A percentile compares a stretch with the other conserved stretches of the same genome.
Evolutionary conservation across 2,113 vertebrate species (phyloP).

Genomic region (Hippocampus barbouri): DNA sequence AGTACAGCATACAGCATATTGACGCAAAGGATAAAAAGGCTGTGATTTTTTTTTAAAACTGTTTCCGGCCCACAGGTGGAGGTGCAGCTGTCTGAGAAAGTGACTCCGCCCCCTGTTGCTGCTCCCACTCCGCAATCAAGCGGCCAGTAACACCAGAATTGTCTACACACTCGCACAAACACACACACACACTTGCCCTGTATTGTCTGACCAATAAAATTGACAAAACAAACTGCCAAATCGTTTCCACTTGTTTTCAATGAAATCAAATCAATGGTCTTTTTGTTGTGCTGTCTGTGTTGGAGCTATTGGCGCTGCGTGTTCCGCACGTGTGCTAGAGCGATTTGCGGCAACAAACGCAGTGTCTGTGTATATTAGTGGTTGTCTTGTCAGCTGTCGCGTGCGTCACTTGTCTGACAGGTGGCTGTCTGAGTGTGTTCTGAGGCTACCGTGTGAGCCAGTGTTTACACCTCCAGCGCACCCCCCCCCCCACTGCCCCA

Average conservation of each 20-base stretch:
- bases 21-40: background rate
- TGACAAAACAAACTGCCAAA: slow-evolving; percentile 8
- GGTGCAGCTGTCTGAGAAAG: slow-evolving; percentile 11
- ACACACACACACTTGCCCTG: slow-evolving; percentile 18
- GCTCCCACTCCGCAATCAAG: slow-evolving; percentile 10
- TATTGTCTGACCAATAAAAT: slow-evolving; percentile 52
- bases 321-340: slow-evolving; percentile 43
- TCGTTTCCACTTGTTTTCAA: background rate
- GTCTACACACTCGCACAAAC: slow-evolving; percentile 12
- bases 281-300: slow-evolving; percentile 22
- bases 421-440: slow-evolving; percentile 41
- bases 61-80: slow-evolving; percentile 54
- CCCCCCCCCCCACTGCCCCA: no score
- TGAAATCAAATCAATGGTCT: background rate
- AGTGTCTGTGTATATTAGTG: slow-evolving; percentile 37
- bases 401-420: slow-evolving; percentile 59
- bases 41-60: background rate
- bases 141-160: slow-evolving; percentile 37
- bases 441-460: slow-evolving; percentile 18
- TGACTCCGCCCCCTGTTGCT: slow-evolving; percentile 20
- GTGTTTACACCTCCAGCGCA: background rate
- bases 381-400: slow-evolving; percentile 61
- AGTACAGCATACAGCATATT: background rate
- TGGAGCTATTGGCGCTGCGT: slow-evolving; percentile 1
- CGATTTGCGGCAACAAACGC: slow-evolving; percentile 56